A percentile compares a stretch with the other conserved stretches of the same genome.
Evolutionary conservation across 1,140 invertebrate species (phyloP).

Genomic region (Dufourea novaeangliae): DNA sequence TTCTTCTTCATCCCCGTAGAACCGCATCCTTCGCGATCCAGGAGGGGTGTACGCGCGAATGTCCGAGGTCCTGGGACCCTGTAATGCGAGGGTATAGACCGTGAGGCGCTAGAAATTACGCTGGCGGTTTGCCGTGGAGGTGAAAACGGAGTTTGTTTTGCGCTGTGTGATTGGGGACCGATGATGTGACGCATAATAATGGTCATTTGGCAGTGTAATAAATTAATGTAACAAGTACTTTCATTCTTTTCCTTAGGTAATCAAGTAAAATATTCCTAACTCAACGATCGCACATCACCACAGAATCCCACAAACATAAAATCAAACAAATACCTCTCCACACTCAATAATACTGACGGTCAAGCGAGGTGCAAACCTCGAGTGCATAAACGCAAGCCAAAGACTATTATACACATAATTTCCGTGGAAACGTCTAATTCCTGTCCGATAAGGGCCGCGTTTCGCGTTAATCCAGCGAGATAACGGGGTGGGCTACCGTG

Average conservation of each 20-base stretch:
- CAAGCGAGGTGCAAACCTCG: background rate
- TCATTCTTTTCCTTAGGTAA: too few relatives aligned
- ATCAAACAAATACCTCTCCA: too few relatives aligned
- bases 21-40: background rate
- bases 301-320: too few relatives aligned
- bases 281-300: too few relatives aligned
- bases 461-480: conserved; percentile 58
- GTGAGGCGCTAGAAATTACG: background rate
- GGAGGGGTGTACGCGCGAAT: background rate
- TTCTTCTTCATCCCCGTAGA: background rate
- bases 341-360: too few relatives aligned
- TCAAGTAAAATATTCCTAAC: too few relatives aligned
- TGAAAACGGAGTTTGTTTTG: background rate
- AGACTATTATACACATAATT: background rate
- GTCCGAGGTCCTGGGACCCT: background rate
- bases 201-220: background rate
- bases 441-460: conserved; percentile 47
- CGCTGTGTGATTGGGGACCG: background rate
- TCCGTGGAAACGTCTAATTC: conserved; percentile 50
- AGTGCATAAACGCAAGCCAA: background rate
- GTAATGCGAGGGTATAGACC: background rate
- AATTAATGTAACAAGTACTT: background rate
- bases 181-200: background rate
- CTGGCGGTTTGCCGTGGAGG: background rate
- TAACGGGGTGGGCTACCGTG: conserved; percentile 49